Evolutionary conservation across 2,888 invertebrate genomes (phyloP), one percentile per base, ranked within the genome.

Genomic region (Netelia melanura): DNA sequence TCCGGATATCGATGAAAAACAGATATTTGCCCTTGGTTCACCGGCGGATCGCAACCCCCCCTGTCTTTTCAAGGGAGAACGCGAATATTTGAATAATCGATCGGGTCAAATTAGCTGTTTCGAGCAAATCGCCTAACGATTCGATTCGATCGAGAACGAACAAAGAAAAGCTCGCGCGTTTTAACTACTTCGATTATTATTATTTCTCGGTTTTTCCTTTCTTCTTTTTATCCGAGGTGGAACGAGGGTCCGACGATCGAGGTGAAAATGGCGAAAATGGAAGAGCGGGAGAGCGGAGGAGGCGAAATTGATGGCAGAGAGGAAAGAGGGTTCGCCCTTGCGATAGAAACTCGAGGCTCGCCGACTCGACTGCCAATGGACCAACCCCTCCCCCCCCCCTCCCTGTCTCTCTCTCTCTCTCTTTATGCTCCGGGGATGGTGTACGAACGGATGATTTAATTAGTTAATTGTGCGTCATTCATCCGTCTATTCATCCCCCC

Each of bases 401-500:
- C 14, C n/a, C 54, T 54, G 0, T 54, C n/a, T 54, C 54, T n/a
- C 54, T 54, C 54, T 54, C 54, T 54, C 89, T 89, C 88, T 30
- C 30, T 30, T 5, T 30, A 30, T 30, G 89, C 89, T 89, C 90
- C 88, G 90, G 89, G 90, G 89, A 90, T 91, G 91, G 91, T 91
- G 71, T 67, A 78, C 90, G 92, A 71, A 90, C 83, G 92, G 93
- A 93, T 93, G 93, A 93, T 93, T 93, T 92, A 93, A 93, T 93
- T 93, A 93, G 92, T 92, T 93, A 93, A 93, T 92, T 93, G 93
- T 93, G 92, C 92, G 93, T 92, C 93, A 92, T 93, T 92, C 93
- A 93, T 92, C 93, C 93, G 93, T 93, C 93, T 92, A 92, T 93
- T 92, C 92, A 92, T 92, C 92, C 93, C 91, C 90, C 30, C 30